A percentile compares a stretch with the other conserved stretches of the same genome.
Conservation (phyloP, 1,140 invertebrate genomes). For the Trichoplusia ni region DNA sequence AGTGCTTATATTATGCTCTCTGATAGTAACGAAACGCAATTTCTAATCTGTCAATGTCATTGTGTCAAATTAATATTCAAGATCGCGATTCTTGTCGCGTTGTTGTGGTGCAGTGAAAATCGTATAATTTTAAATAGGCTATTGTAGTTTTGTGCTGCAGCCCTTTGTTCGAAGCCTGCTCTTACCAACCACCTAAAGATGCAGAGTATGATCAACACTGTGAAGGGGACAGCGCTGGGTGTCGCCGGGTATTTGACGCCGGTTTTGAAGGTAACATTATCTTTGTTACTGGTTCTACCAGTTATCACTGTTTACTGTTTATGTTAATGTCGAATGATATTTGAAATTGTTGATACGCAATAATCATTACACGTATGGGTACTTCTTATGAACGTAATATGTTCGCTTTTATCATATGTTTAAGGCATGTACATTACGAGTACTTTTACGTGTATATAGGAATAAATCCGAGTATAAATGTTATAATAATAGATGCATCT, state of each 20-base stretch:
- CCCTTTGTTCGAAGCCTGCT: background rate
- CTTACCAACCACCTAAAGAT: conserved; percentile 80
- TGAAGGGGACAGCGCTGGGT: conserved; percentile 96
- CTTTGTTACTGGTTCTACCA: conserved; percentile 31
- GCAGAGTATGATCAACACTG: conserved; percentile 97
- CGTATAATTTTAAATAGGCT: background rate
- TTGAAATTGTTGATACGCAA: background rate
- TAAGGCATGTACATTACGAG: too few relatives aligned
- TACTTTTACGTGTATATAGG: too few relatives aligned
- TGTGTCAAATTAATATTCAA: background rate
- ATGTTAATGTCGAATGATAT: background rate
- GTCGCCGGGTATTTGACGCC: conserved; percentile 98
- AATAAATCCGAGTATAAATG: too few relatives aligned
- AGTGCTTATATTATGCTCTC: too few relatives aligned
- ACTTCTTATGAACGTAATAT: too few relatives aligned
- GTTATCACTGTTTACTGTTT: conserved; percentile 27
- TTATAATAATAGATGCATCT: too few relatives aligned
- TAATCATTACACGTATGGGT: too few relatives aligned
- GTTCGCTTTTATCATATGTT: too few relatives aligned
- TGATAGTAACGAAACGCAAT: too few relatives aligned
- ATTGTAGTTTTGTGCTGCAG: background rate
- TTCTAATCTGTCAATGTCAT: conserved; percentile 20
- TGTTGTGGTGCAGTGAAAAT: too few relatives aligned
- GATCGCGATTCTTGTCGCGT: background rate
- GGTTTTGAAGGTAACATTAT: conserved; percentile 88